These are phyloP conservation scores for Grus americana DNA, from an alignment of 2,113 vertebrate species.

Conservation along the genomic window DNA sequence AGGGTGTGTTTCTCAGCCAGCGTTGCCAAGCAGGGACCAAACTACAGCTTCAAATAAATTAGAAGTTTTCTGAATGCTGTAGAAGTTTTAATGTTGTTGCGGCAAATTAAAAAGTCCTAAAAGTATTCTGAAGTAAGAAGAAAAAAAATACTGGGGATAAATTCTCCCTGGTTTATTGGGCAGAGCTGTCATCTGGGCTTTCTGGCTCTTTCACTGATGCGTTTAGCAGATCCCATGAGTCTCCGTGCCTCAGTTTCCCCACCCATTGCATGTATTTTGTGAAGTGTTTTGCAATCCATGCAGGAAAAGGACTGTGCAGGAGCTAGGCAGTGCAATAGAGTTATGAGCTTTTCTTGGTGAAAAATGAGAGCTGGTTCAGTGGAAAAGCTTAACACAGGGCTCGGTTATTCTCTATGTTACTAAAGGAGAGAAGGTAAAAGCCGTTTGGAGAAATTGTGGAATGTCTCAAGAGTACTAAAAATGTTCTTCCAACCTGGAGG, in stretches of 20 bases:
- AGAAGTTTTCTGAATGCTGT: neutral
- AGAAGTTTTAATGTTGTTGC: neutral
- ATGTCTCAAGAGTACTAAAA: neutral
- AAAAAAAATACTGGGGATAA: neutral
- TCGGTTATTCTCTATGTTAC: neutral
- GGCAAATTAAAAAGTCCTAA: neutral
- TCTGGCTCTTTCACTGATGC: neutral
- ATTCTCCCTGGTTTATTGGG: neutral
- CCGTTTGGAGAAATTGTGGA: neutral
- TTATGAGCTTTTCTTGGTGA: neutral
- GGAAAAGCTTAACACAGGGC: neutral
- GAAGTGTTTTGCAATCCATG: neutral
- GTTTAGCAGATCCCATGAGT: neutral
- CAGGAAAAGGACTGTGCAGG: neutral
- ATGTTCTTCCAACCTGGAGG: neutral
- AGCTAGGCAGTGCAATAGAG: neutral
- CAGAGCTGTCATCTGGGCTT: conserved; percentile 16
- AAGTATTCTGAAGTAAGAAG: neutral
- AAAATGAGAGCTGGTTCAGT: neutral
- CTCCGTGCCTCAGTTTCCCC: conserved; percentile 21
- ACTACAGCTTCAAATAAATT: neutral
- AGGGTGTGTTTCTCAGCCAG: neutral
- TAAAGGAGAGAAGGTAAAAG: neutral
- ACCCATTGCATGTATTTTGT: neutral
- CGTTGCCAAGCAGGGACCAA: neutral